phyloP scores from a whole-genome alignment of 2,113 vertebrate genomes.

The Proterorhinus semilunaris region DNA sequence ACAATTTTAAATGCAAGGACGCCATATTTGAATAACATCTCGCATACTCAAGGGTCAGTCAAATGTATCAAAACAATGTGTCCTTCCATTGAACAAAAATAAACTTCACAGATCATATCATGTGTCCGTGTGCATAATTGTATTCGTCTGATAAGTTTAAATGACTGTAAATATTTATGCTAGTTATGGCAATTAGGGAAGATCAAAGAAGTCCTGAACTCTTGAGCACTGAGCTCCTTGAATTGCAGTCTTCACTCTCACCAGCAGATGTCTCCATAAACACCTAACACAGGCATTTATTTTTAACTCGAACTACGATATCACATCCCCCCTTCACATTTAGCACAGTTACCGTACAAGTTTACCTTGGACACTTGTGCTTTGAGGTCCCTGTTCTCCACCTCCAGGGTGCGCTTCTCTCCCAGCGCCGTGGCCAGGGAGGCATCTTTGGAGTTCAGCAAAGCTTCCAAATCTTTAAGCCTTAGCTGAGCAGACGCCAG shows the following conservation, averaged over 20 bases:
- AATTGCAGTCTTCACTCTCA: background rate
- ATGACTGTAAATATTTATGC: too few species aligned
- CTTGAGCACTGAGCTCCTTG: too few species aligned
- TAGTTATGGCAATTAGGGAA: background rate
- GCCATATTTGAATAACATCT: background rate
- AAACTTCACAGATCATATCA: too few species aligned
- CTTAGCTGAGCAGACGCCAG: slow-evolving; percentile 79
- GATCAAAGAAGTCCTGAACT: background rate
- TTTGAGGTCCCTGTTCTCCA: slow-evolving; percentile 83
- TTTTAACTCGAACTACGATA: background rate
- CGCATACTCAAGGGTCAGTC: background rate
- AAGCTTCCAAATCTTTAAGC: slow-evolving; percentile 88
- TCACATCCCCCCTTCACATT: background rate
- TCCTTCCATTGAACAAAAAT: background rate
- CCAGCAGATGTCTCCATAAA: slow-evolving; percentile 1
- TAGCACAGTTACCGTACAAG: background rate
- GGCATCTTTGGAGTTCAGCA: slow-evolving; percentile 90
- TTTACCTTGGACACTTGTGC: slow-evolving; percentile 86
- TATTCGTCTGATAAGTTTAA: too few species aligned
- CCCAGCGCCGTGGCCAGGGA: slow-evolving; percentile 84
- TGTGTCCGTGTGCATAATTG: too few species aligned
- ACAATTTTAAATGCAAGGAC: background rate
- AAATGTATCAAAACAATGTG: background rate
- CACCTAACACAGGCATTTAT: background rate
- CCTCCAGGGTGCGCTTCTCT: slow-evolving; percentile 86